Percentiles rank a stretch among this genome's conserved stretches.
These are phyloP conservation scores for Bubalus kerabau DNA, from an alignment of 2,113 vertebrate species.

Conservation along the genomic window DNA sequence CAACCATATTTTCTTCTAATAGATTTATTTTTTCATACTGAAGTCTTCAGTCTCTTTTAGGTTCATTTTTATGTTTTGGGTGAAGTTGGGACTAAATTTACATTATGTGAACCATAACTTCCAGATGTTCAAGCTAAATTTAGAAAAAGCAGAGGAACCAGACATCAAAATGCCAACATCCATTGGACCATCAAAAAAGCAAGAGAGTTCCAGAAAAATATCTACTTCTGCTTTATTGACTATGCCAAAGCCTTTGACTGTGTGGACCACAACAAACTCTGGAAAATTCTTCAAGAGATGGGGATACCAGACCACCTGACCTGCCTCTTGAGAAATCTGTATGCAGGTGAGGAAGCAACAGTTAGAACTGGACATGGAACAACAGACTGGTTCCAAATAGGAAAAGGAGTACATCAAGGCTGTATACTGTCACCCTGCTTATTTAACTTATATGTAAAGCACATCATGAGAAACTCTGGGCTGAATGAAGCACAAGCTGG, in stretches of 20 bases:
- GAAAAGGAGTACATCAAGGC: background rate
- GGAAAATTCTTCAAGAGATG: background rate
- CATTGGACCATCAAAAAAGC: background rate
- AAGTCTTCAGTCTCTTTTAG: background rate
- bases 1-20: background rate
- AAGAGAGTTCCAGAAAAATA: background rate
- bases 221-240: background rate
- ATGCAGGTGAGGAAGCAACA: background rate
- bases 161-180: background rate
- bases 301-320: background rate
- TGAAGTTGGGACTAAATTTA: background rate
- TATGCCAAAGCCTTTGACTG: background rate
- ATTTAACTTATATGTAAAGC: background rate
- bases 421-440: background rate
- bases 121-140: background rate
- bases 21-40: background rate
- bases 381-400: background rate
- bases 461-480: background rate
- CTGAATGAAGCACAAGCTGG: background rate
- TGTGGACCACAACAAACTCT: background rate
- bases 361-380: background rate
- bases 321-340: background rate
- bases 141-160: background rate
- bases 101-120: background rate
- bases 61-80: background rate